Conservation (phyloP, 2,113 vertebrate species). For the Semnornis frantzii region DNA sequence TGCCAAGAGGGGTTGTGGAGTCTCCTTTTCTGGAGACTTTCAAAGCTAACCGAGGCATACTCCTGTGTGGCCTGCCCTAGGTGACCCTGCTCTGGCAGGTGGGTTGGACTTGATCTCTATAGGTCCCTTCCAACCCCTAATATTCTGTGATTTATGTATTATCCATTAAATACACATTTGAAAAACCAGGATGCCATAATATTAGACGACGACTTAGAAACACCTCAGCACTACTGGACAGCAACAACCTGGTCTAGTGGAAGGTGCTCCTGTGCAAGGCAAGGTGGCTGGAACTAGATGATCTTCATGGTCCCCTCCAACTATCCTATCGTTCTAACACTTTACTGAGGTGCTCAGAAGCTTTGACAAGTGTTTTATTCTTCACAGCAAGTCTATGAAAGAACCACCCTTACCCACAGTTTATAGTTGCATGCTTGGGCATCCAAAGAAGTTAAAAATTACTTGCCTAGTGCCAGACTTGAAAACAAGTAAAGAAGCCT, state of each 20-base stretch:
- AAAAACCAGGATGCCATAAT: background rate
- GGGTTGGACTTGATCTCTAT: too few species aligned
- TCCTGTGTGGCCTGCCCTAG: too few species aligned
- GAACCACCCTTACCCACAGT: background rate
- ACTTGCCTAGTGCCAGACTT: background rate
- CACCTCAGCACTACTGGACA: background rate
- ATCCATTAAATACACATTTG: background rate
- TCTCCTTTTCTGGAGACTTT: too few species aligned
- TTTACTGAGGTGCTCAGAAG: background rate
- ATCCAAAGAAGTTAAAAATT: background rate
- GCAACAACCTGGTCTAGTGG: background rate
- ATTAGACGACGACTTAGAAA: background rate
- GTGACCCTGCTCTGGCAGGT: too few species aligned
- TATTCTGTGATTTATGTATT: background rate
- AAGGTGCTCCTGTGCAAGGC: too few species aligned
- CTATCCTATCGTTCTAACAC: background rate
- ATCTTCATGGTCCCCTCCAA: background rate
- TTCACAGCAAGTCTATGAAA: background rate
- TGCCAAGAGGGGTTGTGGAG: too few species aligned
- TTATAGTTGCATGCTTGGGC: background rate
- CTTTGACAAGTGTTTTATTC: background rate
- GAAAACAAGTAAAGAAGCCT: background rate
- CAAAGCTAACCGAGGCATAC: too few species aligned
- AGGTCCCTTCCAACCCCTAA: too few species aligned
- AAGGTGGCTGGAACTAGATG: background rate